phyloP scores from a whole-genome alignment of 1,140 invertebrate genomes.

The Atta texana region DNA sequence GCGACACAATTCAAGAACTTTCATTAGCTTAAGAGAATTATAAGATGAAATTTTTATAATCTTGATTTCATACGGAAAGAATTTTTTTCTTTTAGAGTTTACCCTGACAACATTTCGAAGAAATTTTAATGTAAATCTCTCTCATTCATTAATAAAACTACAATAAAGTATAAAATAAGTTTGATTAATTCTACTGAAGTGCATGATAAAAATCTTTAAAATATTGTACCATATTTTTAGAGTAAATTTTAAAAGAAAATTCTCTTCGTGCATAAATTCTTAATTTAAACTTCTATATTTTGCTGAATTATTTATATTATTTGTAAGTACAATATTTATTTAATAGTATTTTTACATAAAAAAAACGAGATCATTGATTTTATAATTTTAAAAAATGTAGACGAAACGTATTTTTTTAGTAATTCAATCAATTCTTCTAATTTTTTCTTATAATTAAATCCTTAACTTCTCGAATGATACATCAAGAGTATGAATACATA shows the following conservation, averaged over 20 bases:
- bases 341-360: not conserved
- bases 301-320: not conserved
- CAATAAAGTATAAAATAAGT: too few species aligned
- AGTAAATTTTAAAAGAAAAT: too few species aligned
- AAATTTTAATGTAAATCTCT: too few species aligned
- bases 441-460: not conserved
- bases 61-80: too few species aligned
- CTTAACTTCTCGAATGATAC: slow-evolving; percentile 61
- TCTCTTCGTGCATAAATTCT: not conserved
- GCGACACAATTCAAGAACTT: not conserved
- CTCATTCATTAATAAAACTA: too few species aligned
- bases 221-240: too few species aligned
- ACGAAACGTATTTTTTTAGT: not conserved
- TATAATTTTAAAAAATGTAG: not conserved
- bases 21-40: not conserved
- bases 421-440: not conserved
- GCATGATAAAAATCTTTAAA: too few species aligned
- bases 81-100: too few species aligned
- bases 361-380: not conserved
- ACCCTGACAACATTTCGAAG: too few species aligned
- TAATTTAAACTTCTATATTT: not conserved
- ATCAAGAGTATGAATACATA: slow-evolving; percentile 81
- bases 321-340: not conserved
- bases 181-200: too few species aligned
- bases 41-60: not conserved